Evolutionary conservation across 2,797 vertebrate species (phyloP).

Genomic region (Staurois parvus): DNA sequence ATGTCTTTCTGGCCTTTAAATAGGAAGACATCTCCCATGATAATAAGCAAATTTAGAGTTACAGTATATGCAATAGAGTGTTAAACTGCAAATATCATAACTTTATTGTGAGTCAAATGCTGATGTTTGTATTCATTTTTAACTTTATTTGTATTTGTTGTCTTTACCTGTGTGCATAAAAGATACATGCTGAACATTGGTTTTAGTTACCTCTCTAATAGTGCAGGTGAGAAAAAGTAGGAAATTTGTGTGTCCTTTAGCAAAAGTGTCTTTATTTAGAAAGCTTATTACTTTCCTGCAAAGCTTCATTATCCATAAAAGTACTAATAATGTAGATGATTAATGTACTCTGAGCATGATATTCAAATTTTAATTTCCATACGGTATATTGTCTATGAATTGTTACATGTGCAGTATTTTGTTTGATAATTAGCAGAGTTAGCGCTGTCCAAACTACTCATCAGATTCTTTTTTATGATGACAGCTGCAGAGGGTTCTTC

Average conservation of each 20-base stretch:
- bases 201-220: conserved; percentile 64
- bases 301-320: conserved; percentile 81
- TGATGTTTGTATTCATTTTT: background rate
- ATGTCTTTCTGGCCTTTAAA: too few relatives aligned
- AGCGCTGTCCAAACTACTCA: conserved; percentile 80
- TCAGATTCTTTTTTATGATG: conserved; percentile 80
- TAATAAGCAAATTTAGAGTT: too few relatives aligned
- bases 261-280: conserved; percentile 79
- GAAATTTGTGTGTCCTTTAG: conserved; percentile 70
- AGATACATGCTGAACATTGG: background rate
- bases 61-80: background rate
- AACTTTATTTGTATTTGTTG: background rate
- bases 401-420: conserved; percentile 78
- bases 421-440: conserved; percentile 84
- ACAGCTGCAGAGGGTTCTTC: conserved; percentile 78
- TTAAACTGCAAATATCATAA: background rate
- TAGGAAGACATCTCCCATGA: too few relatives aligned
- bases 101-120: background rate
- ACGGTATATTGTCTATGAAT: conserved; percentile 75
- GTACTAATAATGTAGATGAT: conserved; percentile 84
- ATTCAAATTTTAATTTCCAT: conserved; percentile 81
- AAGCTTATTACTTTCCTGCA: conserved; percentile 79
- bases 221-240: conserved; percentile 11
- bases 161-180: background rate
- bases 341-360: conserved; percentile 81